Conservation (phyloP, 2,888 invertebrate species). For the Celastrina argiolus region DNA sequence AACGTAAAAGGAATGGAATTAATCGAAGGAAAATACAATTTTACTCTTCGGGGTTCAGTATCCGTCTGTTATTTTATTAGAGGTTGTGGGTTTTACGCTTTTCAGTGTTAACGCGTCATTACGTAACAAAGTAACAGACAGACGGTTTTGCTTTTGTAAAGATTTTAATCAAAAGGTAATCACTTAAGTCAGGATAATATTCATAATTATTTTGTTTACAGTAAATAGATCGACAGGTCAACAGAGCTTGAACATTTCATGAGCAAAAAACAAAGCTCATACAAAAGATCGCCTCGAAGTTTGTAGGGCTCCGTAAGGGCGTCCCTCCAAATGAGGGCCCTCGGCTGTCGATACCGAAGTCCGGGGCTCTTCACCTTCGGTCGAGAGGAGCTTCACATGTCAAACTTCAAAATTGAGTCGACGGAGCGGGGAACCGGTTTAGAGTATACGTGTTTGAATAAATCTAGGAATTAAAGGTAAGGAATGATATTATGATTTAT, state of each 20-base stretch:
- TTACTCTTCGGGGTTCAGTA: too few species aligned
- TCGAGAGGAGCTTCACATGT: neutral
- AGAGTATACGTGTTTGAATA: too few species aligned
- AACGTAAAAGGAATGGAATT: too few species aligned
- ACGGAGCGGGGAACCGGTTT: neutral
- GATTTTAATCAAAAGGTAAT: too few species aligned
- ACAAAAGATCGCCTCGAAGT: neutral
- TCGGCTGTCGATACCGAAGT: neutral
- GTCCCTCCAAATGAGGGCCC: neutral
- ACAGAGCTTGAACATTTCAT: neutral
- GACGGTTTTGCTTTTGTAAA: too few species aligned
- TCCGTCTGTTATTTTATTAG: too few species aligned
- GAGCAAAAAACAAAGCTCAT: neutral
- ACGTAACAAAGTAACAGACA: too few species aligned
- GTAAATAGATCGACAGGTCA: neutral
- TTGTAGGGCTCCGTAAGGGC: neutral
- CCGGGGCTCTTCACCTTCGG: conserved; percentile 3
- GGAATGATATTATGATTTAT: too few species aligned
- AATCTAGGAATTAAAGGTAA: too few species aligned
- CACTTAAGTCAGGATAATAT: neutral
- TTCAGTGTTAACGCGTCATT: too few species aligned
- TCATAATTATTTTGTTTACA: neutral
- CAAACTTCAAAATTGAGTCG: neutral
- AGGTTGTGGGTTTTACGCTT: too few species aligned
- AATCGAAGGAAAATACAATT: too few species aligned